Evolutionary conservation across 2,113 vertebrate species (phyloP).

Genomic region (Hydrolagus affinis): DNA sequence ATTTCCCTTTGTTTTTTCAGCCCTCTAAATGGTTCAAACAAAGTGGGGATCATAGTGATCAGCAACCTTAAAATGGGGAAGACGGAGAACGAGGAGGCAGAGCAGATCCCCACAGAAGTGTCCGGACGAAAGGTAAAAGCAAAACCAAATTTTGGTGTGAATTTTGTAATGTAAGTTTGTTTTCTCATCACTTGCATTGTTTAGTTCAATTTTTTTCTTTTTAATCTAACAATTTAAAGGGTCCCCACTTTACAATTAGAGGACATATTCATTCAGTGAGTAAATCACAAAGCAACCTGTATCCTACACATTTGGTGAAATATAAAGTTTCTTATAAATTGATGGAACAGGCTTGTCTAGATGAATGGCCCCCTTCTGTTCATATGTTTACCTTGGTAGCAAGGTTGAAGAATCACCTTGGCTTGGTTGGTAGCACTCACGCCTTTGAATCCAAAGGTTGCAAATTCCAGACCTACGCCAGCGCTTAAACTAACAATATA

Average conservation of each 20-base stretch:
- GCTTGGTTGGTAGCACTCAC: too few relatives aligned
- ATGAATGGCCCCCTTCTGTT: not conserved
- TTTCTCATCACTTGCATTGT: not conserved
- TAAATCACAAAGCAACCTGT: not conserved
- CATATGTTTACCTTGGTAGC: not conserved
- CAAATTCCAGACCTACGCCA: too few relatives aligned
- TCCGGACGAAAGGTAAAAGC: conserved; percentile 68
- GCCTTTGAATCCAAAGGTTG: too few relatives aligned
- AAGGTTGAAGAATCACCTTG: not conserved
- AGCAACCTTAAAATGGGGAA: conserved; percentile 87
- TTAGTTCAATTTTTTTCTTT: not conserved
- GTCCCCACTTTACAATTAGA: too few relatives aligned
- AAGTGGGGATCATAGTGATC: conserved; percentile 81
- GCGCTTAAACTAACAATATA: too few relatives aligned
- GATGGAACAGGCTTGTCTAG: not conserved
- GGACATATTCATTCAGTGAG: not conserved
- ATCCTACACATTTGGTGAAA: too few relatives aligned
- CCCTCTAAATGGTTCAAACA: conserved; percentile 82
- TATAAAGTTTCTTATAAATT: not conserved
- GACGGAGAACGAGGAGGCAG: conserved; percentile 73
- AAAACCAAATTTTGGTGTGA: not conserved
- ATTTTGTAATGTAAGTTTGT: not conserved
- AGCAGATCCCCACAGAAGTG: conserved; percentile 67
- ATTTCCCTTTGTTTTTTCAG: conserved; percentile 49
- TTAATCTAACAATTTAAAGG: not conserved